phyloP scores from a whole-genome alignment of 2,113 vertebrate genomes.

The Sialia sialis region DNA sequence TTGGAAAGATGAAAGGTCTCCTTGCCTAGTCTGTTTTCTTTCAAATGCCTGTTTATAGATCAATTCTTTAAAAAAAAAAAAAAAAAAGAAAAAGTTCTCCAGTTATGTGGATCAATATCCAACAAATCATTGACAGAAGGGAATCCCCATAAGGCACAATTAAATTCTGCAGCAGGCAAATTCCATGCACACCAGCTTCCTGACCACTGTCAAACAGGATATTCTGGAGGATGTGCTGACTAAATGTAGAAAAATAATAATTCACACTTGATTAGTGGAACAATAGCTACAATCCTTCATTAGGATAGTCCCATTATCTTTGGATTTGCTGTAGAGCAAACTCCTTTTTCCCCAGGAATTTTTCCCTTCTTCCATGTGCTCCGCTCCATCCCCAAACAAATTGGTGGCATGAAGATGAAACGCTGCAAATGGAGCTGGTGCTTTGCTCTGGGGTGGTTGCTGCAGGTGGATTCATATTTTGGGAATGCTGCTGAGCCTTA shows the following conservation, averaged over 20 bases:
- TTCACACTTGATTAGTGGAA: not conserved
- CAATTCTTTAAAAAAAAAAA: not conserved
- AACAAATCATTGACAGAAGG: not conserved
- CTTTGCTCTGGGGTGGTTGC: not conserved
- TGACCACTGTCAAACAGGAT: not conserved
- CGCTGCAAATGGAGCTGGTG: not conserved
- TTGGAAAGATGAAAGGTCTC: not conserved
- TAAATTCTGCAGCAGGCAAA: not conserved
- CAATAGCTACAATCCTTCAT: not conserved
- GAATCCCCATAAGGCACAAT: slow-evolving; percentile 45
- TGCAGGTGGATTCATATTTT: not conserved
- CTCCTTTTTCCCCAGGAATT: not conserved
- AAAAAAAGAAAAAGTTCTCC: not conserved
- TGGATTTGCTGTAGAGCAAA: not conserved
- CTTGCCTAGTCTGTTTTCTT: not conserved
- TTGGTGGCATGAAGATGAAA: not conserved
- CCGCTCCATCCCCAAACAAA: not conserved
- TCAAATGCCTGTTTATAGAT: not conserved
- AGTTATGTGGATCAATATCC: not conserved
- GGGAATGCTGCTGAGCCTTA: fast-evolving
- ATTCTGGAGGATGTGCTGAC: not conserved
- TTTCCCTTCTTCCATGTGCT: fast-evolving
- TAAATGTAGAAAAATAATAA: not conserved
- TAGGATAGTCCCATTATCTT: not conserved
- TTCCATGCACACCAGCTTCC: not conserved